Conservation (phyloP, 2,888 invertebrate species). For the Aproaerema taeniolella region DNA sequence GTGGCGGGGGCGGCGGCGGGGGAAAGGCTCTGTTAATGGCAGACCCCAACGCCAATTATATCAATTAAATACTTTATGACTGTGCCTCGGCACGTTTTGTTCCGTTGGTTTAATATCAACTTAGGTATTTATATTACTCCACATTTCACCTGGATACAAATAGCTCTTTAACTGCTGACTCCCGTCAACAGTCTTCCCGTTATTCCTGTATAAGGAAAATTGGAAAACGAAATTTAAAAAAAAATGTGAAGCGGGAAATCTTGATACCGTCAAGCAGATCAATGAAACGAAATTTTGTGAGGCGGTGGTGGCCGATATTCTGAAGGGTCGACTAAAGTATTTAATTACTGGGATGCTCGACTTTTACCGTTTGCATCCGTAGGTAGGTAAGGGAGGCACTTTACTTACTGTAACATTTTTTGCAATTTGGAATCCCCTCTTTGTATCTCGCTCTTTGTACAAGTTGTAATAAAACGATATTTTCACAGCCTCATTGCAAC, state of each 20-base stretch:
- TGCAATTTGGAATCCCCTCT: no score
- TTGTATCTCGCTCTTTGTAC: background rate
- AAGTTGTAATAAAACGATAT: no score
- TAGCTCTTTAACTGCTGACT: no score
- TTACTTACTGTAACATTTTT: no score
- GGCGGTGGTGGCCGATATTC: conserved; percentile 35
- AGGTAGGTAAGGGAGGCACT: no score
- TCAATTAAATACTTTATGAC: conserved; percentile 68
- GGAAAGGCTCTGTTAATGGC: conserved; percentile 53
- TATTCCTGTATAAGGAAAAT: background rate
- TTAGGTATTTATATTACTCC: conserved; percentile 12
- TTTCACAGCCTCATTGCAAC: no score
- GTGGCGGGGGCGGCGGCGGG: conserved; percentile 25
- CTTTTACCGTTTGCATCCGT: conserved; percentile 35
- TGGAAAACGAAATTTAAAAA: conserved; percentile 3
- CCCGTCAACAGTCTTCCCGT: conserved; percentile 3
- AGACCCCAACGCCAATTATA: conserved; percentile 67
- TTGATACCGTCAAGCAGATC: conserved; percentile 34
- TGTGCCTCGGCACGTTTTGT: conserved; percentile 34
- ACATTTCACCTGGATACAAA: conserved; percentile 2
- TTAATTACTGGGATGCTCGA: conserved; percentile 50
- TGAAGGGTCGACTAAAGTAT: conserved; percentile 47
- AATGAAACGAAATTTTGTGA: conserved; percentile 29
- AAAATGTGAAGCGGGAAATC: conserved; percentile 19
- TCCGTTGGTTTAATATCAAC: conserved; percentile 22